Evolutionary conservation across 2,113 vertebrate genomes (phyloP), one percentile per base, ranked within the genome.

Genomic region (Corapipo altera): DNA sequence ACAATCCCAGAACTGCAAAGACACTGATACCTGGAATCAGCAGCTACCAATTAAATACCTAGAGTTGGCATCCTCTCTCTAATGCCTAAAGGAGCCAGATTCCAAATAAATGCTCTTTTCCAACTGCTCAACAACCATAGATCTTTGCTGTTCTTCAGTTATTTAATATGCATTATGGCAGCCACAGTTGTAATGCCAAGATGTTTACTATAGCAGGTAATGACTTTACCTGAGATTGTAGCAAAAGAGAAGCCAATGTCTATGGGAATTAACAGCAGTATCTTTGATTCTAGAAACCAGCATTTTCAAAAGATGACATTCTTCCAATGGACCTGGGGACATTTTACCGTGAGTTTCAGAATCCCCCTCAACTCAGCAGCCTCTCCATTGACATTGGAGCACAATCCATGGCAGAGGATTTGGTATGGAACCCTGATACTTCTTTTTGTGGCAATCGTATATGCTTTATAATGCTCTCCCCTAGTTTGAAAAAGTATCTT

Each of bases 271-370:
- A 51, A 89, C 21, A 10, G 85, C 28, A 91, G 19, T 97, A 15
- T 91, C 82, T 43, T 89, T 89, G 69, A 79, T 97, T 97, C 96
- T 71, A 99, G 99, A 99, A 99, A 92, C 99, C 99, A 17, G 99
- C 99, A 20, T 99, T 99, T 98, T 99, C 99, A 79, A 99, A 99
- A 97, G 99, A 99, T 16, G 99, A 99, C 96, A 97, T 99, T 96
- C 92, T 99, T 95, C 99, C 99, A 8, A 99, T 99, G 99, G 99
- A 99, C 95, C 95, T 99, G 95, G 99, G 99, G 43, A 99, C 99
- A 1, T 99, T 99, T 97, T 99, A 99, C 96, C 98, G 99, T 76
- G 99, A 99, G 97, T 99, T 99, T 96, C 99, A 99, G 97, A 99
- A 99, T 89, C 99, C 99, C 12, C 99, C 99, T 57, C 99, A 99